A percentile compares a stretch with the other conserved stretches of the same genome.
phyloP scores from a whole-genome alignment of 2,797 vertebrate species.

The Poliocrania exsul region DNA sequence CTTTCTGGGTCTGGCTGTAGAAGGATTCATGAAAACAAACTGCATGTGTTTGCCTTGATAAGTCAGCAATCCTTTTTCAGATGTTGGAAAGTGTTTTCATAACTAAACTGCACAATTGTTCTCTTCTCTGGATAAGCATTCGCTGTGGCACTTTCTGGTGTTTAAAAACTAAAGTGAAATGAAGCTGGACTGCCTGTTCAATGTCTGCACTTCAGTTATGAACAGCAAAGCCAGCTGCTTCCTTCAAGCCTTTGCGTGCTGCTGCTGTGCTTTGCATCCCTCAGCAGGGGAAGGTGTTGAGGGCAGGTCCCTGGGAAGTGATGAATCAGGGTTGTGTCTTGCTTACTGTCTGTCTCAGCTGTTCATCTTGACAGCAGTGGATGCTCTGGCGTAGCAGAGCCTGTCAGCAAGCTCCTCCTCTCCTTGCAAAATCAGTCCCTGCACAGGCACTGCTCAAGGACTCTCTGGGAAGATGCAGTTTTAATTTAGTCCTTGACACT shows the following conservation, averaged over 20 bases:
- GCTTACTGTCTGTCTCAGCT: neutral
- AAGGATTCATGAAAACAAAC: neutral
- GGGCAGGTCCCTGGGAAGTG: neutral
- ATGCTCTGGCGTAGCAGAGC: neutral
- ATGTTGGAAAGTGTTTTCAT: neutral
- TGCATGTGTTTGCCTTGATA: neutral
- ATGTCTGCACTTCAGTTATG: neutral
- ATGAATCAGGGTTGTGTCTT: neutral
- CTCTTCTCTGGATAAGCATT: neutral
- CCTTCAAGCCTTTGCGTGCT: neutral
- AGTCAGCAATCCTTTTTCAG: neutral
- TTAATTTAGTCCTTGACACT: neutral
- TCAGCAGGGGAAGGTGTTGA: neutral
- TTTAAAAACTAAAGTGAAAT: neutral
- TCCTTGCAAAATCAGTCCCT: neutral
- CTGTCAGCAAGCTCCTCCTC: neutral
- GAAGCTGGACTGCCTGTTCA: neutral
- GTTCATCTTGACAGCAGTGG: neutral
- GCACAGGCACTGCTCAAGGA: neutral
- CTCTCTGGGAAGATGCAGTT: neutral
- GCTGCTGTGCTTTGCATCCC: rapidly evolving
- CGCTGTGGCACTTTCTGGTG: neutral
- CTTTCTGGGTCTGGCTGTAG: neutral
- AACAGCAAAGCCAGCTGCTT: neutral
- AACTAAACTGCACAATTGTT: neutral